Evolutionary conservation across 2,797 vertebrate species (phyloP).

Genomic region (Thaleichthys pacificus): DNA sequence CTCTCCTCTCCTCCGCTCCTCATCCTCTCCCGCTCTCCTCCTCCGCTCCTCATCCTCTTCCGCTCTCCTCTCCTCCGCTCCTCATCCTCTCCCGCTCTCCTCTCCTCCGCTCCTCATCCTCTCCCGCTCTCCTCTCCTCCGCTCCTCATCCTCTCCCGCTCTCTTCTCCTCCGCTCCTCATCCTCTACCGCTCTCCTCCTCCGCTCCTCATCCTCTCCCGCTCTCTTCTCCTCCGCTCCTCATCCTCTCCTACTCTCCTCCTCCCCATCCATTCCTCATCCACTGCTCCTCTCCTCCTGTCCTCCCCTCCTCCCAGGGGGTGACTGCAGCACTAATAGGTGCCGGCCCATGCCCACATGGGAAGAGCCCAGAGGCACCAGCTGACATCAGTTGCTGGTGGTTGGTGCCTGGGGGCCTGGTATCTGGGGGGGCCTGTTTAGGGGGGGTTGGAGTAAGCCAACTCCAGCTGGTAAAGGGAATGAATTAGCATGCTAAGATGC

Average conservation of each 20-base stretch:
- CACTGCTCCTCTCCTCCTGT: not conserved
- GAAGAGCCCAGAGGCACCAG: too few relatives aligned
- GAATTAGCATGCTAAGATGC: too few relatives aligned
- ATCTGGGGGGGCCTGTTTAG: too few relatives aligned
- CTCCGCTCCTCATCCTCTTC: too few relatives aligned
- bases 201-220: not conserved
- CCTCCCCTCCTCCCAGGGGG: too few relatives aligned
- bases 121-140: not conserved
- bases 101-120: not conserved
- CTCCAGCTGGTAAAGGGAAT: too few relatives aligned
- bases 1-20: not conserved
- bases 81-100: not conserved
- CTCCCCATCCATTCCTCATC: not conserved
- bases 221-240: not conserved
- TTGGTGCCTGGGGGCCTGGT: too few relatives aligned
- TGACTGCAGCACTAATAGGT: too few relatives aligned
- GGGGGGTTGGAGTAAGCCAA: too few relatives aligned
- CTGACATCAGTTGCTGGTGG: too few relatives aligned
- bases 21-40: not conserved
- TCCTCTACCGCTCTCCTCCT: not conserved
- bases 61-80: not conserved
- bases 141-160: not conserved
- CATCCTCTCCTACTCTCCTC: not conserved
- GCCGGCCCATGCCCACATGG: too few relatives aligned
- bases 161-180: not conserved